Base-by-base conservation (phyloP, 2,888 invertebrate species). In the Oasisia sp. region DNA sequence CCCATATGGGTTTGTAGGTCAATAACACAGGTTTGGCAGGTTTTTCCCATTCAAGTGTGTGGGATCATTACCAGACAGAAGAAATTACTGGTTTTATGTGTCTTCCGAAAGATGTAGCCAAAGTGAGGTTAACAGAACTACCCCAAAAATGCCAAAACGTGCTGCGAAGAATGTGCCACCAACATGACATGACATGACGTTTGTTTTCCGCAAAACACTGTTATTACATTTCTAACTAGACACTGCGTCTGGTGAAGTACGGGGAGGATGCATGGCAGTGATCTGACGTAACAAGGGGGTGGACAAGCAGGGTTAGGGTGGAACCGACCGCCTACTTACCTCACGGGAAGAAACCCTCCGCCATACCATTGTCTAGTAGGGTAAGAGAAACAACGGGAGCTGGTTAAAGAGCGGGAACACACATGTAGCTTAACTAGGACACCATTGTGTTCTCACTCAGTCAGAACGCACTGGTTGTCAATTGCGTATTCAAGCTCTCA, bases 301-400 rank as follows among this genome's bases (percentile, higher is more conserved):
- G 74, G 74, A 74, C 74, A 74, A 74, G 74, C 74, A 74, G 74
- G 74, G 74, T 74, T 74, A 74, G 74, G 74, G 74, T 74, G 74
- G 74, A 74, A 74, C 74, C 27, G 74, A 27, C 74, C 3, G 74
- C 74, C 27, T 74, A 74, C 74, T 74, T 74, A 74, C 74, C 74
- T 74, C 74, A 74, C 74, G 1, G 74, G 74, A n/a, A 74, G 74
- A 74, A 74, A 74, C 19, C 50, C 50, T 50, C 74, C 74, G 74
- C 74, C 74, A 8, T 74, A 74, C 74, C 74, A 74, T 74, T 74
- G 74, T 74, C 74, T 74, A 74, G 74, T 19, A 74, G 74, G 74
- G 50, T 27, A n/a, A n/a, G n/a, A 74, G 74, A 74, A 74, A 74
- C 19, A 74, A n/a, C 27, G n/a, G 74, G 74, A 74, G 74, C 19